Evolutionary conservation across 2,113 vertebrate species (phyloP), one percentile per base, ranked within the genome.

Genomic region (Galeopterus variegatus): DNA sequence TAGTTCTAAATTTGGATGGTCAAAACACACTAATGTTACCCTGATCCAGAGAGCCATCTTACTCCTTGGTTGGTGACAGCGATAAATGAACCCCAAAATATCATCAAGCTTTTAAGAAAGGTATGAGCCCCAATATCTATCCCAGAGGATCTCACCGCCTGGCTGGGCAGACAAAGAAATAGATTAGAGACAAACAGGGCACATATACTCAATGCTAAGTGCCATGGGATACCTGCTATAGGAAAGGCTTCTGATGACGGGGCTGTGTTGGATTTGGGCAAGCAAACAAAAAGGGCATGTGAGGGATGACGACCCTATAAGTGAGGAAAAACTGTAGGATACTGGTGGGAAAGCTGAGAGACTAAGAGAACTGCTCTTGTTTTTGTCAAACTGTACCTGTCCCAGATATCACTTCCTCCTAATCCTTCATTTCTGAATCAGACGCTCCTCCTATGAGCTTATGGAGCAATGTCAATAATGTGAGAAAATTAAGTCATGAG

Each of bases 341-440:
- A 19, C 17, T 10, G 45, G 79, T 80, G n/a, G 52, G 33, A 24
- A 79, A 56, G 6, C 26, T 65, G 64, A 50, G 64, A 89, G 60
- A 69, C 45, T 89, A 92, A 84, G 81, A 52, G n/a, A 81, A 54
- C 3, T 64, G 17, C 48, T 75, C 26, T 86, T 80, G 48, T 45
- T 82, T 90, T 70, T 65, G 72, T 90, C 73, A 56, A 88, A 41
- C 26, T 21, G 12, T 58, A 76, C 3, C 45, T 23, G 36, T 65
- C 36, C 36, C n/a, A 50, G 23, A 67, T 54, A 62, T 23, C n/a
- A 48, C 58, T 69, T 83, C 33, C 31, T 88, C 36, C 33, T 70
- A 28, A n/a, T 36, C 48, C 13, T 69, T 89, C n/a, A 73, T 58
- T 93, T 84, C 92, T 65, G 50, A 91, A 31, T 73, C 60, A 87